A percentile compares a stretch with the other conserved stretches of the same genome.
These are phyloP conservation scores for Myodes glareolus DNA, from an alignment of 2,113 vertebrate species.

Conservation along the genomic window DNA sequence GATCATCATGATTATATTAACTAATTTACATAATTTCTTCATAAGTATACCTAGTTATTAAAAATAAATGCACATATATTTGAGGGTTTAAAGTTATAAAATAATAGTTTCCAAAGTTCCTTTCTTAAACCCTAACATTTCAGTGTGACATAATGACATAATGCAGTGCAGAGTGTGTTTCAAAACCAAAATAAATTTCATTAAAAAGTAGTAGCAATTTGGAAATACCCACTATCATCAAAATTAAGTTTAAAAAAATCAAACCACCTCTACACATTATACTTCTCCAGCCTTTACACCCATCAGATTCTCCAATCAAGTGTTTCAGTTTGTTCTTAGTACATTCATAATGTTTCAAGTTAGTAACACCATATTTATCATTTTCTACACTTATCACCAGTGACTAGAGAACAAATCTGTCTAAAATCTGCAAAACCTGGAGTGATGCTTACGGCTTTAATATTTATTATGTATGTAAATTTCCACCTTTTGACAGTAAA, in stretches of 20 bases:
- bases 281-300: constrained; percentile 63
- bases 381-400: constrained; percentile 68
- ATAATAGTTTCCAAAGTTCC: background rate
- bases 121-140: constrained; percentile 35
- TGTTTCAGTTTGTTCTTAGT: constrained; percentile 64
- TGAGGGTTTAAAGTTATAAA: constrained; percentile 27
- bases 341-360: constrained; percentile 72
- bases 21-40: constrained; percentile 25
- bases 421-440: constrained; percentile 71
- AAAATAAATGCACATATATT: constrained; percentile 46
- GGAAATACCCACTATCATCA: constrained; percentile 39
- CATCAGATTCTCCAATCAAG: constrained; percentile 26
- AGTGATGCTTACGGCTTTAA: constrained; percentile 14
- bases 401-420: constrained; percentile 62
- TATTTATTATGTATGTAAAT: constrained; percentile 66
- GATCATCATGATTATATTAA: constrained; percentile 33
- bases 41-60: constrained; percentile 60
- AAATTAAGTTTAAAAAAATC: constrained; percentile 64
- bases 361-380: constrained; percentile 54
- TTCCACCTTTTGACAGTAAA: constrained; percentile 80
- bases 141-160: constrained; percentile 41
- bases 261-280: constrained; percentile 49
- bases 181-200: accelerated
- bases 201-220: background rate
- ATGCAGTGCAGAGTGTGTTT: constrained; percentile 58